Evolutionary conservation across 2,888 invertebrate genomes (phyloP).

Genomic region (Tinea trinotella): DNA sequence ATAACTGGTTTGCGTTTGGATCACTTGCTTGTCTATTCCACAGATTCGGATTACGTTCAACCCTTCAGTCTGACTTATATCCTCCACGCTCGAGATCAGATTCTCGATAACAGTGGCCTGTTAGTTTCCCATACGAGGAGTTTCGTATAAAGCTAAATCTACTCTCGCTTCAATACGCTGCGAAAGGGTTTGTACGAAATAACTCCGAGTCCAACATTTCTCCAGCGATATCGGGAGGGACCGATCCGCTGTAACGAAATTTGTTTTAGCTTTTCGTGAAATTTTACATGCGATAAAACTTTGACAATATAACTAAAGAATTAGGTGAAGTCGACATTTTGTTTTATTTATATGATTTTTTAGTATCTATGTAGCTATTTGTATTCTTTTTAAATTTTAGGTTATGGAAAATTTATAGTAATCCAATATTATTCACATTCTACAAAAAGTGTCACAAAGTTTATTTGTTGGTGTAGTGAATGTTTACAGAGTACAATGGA

Average conservation of each 20-base stretch:
- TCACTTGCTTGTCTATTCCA: slow-evolving; percentile 16
- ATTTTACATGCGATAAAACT: neutral
- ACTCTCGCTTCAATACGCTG: neutral
- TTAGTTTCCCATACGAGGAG: slow-evolving; percentile 24
- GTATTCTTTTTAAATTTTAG: no score
- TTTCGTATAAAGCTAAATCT: slow-evolving; percentile 19
- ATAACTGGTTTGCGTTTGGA: slow-evolving; percentile 11
- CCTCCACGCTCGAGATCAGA: slow-evolving; percentile 23
- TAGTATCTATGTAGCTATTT: no score
- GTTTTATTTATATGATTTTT: no score
- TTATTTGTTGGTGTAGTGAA: neutral
- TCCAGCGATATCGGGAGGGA: neutral
- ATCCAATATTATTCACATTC: no score
- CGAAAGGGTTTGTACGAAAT: neutral
- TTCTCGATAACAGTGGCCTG: slow-evolving; percentile 25
- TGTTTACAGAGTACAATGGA: slow-evolving; percentile 12
- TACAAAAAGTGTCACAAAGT: neutral
- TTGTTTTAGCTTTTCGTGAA: neutral
- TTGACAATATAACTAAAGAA: neutral
- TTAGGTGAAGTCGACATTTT: neutral
- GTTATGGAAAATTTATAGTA: no score
- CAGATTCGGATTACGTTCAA: slow-evolving; percentile 14
- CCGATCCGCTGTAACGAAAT: neutral
- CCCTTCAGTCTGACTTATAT: slow-evolving; percentile 19
- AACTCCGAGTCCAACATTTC: slow-evolving; percentile 2